Percentiles rank a stretch among this genome's conserved stretches.
Evolutionary conservation across 2,888 invertebrate species (phyloP).

Genomic region (Thymelicus lineola): DNA sequence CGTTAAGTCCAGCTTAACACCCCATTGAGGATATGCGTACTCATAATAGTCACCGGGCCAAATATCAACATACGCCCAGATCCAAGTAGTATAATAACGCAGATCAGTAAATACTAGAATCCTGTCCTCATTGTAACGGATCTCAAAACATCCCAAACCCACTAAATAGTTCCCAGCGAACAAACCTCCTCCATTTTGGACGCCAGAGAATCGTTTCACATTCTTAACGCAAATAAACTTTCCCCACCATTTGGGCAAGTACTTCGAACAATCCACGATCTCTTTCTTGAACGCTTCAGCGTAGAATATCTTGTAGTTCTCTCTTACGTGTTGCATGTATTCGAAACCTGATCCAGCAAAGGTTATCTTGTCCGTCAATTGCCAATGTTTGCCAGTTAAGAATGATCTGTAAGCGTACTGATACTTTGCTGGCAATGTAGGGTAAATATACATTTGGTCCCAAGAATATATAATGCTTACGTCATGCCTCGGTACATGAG

Average conservation of each 20-base stretch:
- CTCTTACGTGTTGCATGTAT: constrained; percentile 53
- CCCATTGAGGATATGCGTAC: constrained; percentile 65
- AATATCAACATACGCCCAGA: constrained; percentile 48
- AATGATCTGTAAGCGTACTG: constrained; percentile 49
- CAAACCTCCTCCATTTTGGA: constrained; percentile 60
- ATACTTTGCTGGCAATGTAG: constrained; percentile 24
- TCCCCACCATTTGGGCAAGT: constrained; percentile 66
- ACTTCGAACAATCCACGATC: constrained; percentile 57
- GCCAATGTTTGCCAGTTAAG: constrained; percentile 29
- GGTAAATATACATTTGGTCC: constrained; percentile 57
- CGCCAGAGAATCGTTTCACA: constrained; percentile 44
- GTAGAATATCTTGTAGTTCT: constrained; percentile 61
- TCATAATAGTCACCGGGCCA: constrained; percentile 59
- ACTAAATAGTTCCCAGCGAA: constrained; percentile 42
- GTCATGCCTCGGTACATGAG: constrained; percentile 61
- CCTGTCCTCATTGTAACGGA: constrained; percentile 64
- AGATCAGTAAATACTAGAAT: constrained; percentile 64
- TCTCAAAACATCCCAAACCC: constrained; percentile 64
- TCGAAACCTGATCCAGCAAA: constrained; percentile 59
- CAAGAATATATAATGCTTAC: constrained; percentile 52
- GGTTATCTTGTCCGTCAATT: constrained; percentile 39
- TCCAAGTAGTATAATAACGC: constrained; percentile 55
- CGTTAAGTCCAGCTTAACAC: constrained; percentile 26
- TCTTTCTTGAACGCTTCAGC: neutral
- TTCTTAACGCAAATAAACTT: constrained; percentile 66